Percentiles rank a stretch among this genome's conserved stretches.
Evolutionary conservation across 2,888 invertebrate genomes (phyloP).

Genomic region (Lingula anatina): DNA sequence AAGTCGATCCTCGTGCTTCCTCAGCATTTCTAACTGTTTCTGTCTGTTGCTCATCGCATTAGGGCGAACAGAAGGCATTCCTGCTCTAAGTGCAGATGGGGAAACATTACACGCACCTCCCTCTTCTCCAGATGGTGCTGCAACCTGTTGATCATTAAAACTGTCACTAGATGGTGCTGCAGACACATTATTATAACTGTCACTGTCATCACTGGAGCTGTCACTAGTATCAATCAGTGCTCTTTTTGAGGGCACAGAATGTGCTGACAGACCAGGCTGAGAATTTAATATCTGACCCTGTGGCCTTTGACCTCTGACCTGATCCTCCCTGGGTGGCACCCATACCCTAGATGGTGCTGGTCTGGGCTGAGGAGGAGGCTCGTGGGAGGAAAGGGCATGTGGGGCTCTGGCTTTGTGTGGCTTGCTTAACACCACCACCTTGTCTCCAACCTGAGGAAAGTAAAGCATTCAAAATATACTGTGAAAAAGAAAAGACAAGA

Average conservation of each 20-base stretch:
- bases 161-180: not conserved
- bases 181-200: slow-evolving; percentile 8
- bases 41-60: slow-evolving; percentile 57
- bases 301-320: no score
- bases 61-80: slow-evolving; percentile 47
- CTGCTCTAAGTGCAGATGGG: slow-evolving; percentile 16
- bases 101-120: not conserved
- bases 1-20: slow-evolving; percentile 62
- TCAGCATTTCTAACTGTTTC: slow-evolving; percentile 62
- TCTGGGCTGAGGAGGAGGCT: slow-evolving; percentile 4
- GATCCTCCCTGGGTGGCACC: not conserved
- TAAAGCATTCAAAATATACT: no score
- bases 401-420: slow-evolving; percentile 21
- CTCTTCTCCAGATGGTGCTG: not conserved
- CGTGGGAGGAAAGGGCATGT: not conserved
- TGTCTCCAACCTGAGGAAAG: slow-evolving; percentile 47
- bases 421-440: slow-evolving; percentile 48
- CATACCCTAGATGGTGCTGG: slow-evolving; percentile 1
- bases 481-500: slow-evolving; percentile 6
- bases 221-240: slow-evolving; percentile 8
- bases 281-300: no score
- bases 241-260: not conserved
- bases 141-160: not conserved
- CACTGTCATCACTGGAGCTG: slow-evolving; percentile 17
- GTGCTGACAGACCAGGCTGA: not conserved